These are phyloP conservation scores for Mixornis gularis DNA, from an alignment of 2,113 vertebrate genomes.

Conservation along the genomic window DNA sequence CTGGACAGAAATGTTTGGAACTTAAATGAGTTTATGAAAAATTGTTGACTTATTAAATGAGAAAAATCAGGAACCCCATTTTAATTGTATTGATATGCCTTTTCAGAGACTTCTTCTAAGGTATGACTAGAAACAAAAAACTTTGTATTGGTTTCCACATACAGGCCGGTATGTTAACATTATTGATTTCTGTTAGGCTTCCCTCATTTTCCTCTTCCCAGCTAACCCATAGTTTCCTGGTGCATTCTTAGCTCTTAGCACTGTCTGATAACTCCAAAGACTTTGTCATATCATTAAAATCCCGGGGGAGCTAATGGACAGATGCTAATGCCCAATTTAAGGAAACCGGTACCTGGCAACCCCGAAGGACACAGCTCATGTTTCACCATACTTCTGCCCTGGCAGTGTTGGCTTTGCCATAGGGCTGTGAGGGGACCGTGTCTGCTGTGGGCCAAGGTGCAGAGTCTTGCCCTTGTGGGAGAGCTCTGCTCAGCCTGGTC, in stretches of 20 bases:
- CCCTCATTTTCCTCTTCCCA: not conserved
- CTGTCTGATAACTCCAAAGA: not conserved
- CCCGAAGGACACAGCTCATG: fast-evolving
- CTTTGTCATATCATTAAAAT: not conserved
- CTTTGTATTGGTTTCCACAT: not conserved
- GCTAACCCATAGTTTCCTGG: not conserved
- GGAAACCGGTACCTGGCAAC: not conserved
- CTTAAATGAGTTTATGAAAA: not conserved
- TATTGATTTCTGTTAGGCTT: not conserved
- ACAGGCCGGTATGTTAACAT: not conserved
- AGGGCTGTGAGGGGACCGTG: fast-evolving
- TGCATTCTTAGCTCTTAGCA: not conserved
- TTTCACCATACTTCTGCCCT: fast-evolving
- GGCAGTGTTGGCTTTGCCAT: not conserved
- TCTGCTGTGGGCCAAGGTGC: fast-evolving
- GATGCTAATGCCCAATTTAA: not conserved
- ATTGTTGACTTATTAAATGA: not conserved
- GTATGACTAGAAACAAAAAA: not conserved
- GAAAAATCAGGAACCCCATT: not conserved
- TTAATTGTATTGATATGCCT: not conserved
- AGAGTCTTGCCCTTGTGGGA: not conserved
- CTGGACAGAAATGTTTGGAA: not conserved
- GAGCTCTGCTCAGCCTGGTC: not conserved
- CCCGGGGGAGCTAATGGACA: not conserved
- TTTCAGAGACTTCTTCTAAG: not conserved